These are phyloP conservation scores for Penaeus vannamei DNA, from an alignment of 1,140 invertebrate genomes.

Conservation along the genomic window DNA sequence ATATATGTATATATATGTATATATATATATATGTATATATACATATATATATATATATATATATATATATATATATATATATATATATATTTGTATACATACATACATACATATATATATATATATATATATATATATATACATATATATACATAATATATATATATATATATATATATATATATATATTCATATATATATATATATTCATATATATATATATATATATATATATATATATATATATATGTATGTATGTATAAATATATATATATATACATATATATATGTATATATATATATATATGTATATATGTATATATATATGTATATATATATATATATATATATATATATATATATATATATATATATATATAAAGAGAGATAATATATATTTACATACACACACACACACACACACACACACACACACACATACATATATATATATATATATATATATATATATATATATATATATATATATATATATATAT, in stretches of 20 bases:
- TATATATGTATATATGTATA: not conserved
- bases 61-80: constrained; percentile 24
- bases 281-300: not conserved
- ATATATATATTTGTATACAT: not conserved
- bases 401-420: too few relatives aligned
- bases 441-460: not conserved
- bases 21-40: not conserved
- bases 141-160: not conserved
- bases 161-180: not conserved
- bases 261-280: not conserved
- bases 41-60: constrained; percentile 18
- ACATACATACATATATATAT: not conserved
- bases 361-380: too few relatives aligned
- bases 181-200: not conserved
- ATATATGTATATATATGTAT: not conserved
- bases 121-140: not conserved
- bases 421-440: not conserved
- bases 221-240: constrained; percentile 28
- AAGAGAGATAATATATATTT: too few relatives aligned
- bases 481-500: constrained; percentile 7
- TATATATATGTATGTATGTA: not conserved
- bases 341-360: too few relatives aligned
- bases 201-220: not conserved
- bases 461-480: not conserved
- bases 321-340: too few relatives aligned